phyloP scores from a whole-genome alignment of 2,888 invertebrate genomes.

The Caprella mutica region DNA sequence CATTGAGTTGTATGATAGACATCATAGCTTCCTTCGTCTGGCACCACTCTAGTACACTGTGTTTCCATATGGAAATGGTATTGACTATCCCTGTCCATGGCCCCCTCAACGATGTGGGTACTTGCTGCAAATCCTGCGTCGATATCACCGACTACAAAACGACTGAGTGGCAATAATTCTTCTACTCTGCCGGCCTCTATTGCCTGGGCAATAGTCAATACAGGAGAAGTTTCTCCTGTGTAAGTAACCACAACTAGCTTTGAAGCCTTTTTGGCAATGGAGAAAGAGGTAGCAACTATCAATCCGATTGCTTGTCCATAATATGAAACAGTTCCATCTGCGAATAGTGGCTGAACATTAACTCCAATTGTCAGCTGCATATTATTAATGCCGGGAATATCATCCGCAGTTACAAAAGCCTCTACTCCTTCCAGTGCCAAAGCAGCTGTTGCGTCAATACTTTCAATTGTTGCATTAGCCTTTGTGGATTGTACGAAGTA shows the following conservation, averaged over 20 bases:
- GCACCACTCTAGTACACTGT: conserved; percentile 53
- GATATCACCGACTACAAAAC: conserved; percentile 15
- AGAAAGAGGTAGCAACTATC: conserved; percentile 50
- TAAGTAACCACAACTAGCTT: conserved; percentile 49
- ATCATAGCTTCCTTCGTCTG: conserved; percentile 56
- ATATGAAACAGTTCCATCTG: conserved; percentile 48
- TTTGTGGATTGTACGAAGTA: conserved; percentile 55
- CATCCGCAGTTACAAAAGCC: conserved; percentile 38
- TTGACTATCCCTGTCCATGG: conserved; percentile 43
- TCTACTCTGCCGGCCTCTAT: conserved; percentile 1
- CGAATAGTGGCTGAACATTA: conserved; percentile 37
- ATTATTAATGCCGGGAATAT: conserved; percentile 39
- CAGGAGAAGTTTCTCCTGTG: conserved; percentile 42
- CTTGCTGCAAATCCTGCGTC: conserved; percentile 25
- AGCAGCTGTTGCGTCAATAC: conserved; percentile 55
- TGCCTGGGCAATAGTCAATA: conserved; percentile 33
- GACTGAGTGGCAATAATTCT: neutral
- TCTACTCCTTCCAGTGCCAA: conserved; percentile 42
- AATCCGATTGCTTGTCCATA: conserved; percentile 65
- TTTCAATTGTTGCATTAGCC: conserved; percentile 48
- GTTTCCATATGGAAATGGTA: conserved; percentile 68
- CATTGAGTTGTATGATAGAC: conserved; percentile 44
- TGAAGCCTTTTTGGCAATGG: conserved; percentile 37
- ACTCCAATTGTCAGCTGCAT: neutral
- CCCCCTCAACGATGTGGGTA: conserved; percentile 17